A percentile compares a stretch with the other conserved stretches of the same genome.
phyloP scores from a whole-genome alignment of 2,797 vertebrate genomes.

The Phrynocephalus vlangalii region DNA sequence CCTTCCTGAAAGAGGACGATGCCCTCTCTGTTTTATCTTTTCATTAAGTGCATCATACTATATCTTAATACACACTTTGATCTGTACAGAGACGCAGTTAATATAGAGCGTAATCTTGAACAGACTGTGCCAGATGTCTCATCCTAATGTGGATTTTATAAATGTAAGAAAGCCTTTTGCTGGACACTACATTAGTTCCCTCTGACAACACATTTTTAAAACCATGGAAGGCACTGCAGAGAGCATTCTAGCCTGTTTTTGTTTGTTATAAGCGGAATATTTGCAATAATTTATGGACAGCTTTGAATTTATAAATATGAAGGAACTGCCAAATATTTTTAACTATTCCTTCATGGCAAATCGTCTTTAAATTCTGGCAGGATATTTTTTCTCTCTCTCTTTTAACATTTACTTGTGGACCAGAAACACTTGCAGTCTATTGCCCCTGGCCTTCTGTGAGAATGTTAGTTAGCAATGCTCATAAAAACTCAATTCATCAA shows the following conservation, averaged over 20 bases:
- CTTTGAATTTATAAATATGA: slow-evolving; percentile 81
- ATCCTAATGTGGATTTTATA: slow-evolving; percentile 48
- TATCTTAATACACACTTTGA: slow-evolving; percentile 42
- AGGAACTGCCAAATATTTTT: slow-evolving; percentile 80
- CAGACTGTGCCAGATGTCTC: slow-evolving; percentile 60
- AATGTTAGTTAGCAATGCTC: slow-evolving; percentile 96
- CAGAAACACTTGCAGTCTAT: slow-evolving; percentile 87
- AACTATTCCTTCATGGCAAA: slow-evolving; percentile 79
- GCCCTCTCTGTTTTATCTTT: neutral
- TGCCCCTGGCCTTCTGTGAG: slow-evolving; percentile 91
- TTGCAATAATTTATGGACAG: slow-evolving; percentile 79
- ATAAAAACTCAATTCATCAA: slow-evolving; percentile 99
- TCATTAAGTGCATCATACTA: neutral
- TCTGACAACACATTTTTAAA: slow-evolving; percentile 66
- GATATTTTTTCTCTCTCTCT: slow-evolving; percentile 68
- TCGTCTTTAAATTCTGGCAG: slow-evolving; percentile 81
- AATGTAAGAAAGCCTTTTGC: slow-evolving; percentile 29
- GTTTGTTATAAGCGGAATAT: slow-evolving; percentile 76
- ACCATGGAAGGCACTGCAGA: slow-evolving; percentile 53
- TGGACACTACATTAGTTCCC: slow-evolving; percentile 61
- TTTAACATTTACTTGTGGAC: slow-evolving; percentile 92
- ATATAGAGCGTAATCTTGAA: slow-evolving; percentile 57
- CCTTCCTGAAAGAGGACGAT: neutral
- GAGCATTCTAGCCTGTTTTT: slow-evolving; percentile 68
- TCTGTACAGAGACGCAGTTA: slow-evolving; percentile 61